Base-by-base conservation (phyloP, 2,888 invertebrate genomes). In the Polietes domitor region DNA sequence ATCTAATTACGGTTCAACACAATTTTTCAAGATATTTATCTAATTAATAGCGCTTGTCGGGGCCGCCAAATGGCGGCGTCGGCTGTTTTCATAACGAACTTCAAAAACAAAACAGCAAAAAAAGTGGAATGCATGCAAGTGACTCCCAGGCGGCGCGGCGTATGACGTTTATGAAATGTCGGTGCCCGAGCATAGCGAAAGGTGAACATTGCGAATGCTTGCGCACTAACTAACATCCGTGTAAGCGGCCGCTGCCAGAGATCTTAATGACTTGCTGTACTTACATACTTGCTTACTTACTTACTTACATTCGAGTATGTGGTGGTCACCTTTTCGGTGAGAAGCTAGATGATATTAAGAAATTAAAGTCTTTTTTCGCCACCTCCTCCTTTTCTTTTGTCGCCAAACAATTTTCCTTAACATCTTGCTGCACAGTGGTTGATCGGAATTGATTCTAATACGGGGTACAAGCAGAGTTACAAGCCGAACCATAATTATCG, bases 1-100 rank as follows among this genome's bases (percentile, higher is more conserved):
- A 91, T 91, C 91, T 92, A 92, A 92, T 92, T 92, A 92, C 92
- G 92, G 92, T 91, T 90, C 89, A 91, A 92, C 92, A 91, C 92
- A 91, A 92, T 92, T 91, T 91, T 91, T 92, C 92, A 91, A 92
- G 91, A 92, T 92, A 90, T 87, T 91, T 91, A 91, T 92, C 91
- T 89, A 89, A 89, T 92, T 91, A 92, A 91, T 91, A 91, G 92
- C 88, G 86, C 86, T 87, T 85, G 85, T 85, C 86, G 84, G 84
- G 78, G 81, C 76, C 79, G 68, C 68, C 37, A 37, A 68, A 43
- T 84, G 83, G 84, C 81, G 84, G 78, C 70, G 63, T 65, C 50
- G 65, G 19, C 63, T 77, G 74, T 83, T 83, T 83, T 75, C 77
- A 83, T 12, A 37, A 37, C 37, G 77, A 6, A n/a, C 58, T 12